Conservation (phyloP, 2,888 invertebrate genomes). For the Dryocosmus kuriphilus region DNA sequence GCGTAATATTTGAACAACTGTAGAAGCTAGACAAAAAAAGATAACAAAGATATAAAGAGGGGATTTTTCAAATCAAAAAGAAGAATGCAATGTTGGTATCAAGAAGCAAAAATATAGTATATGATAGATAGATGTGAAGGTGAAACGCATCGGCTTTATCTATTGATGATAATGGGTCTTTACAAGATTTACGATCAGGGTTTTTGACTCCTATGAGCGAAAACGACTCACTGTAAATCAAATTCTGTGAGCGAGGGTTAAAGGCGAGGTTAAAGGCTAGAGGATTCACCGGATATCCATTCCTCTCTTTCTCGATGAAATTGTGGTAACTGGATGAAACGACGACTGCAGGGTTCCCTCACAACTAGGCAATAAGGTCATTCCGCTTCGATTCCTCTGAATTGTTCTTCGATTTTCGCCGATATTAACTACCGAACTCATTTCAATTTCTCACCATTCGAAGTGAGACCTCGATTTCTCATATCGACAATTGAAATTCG, state of each 20-base stretch:
- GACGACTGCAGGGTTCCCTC: slow-evolving; percentile 44
- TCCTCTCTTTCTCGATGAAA: slow-evolving; percentile 29
- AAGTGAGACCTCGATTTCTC: neutral
- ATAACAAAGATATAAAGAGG: neutral
- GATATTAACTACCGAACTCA: slow-evolving; percentile 69
- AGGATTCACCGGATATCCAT: slow-evolving; percentile 15
- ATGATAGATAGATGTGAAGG: slow-evolving; percentile 2
- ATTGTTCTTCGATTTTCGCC: slow-evolving; percentile 68
- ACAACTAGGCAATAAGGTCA: slow-evolving; percentile 68
- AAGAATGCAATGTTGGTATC: neutral
- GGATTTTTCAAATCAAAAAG: no score
- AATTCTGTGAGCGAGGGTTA: slow-evolving; percentile 32
- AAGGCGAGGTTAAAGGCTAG: neutral
- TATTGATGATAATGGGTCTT: slow-evolving; percentile 28
- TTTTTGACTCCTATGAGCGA: slow-evolving; percentile 17
- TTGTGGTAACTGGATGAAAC: slow-evolving; percentile 37
- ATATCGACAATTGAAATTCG: slow-evolving; percentile 22
- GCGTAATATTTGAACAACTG: no score
- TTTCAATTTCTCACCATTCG: slow-evolving; percentile 58
- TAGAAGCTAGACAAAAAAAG: neutral
- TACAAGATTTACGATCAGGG: slow-evolving; percentile 14
- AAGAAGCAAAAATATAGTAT: neutral
- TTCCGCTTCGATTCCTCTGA: slow-evolving; percentile 71
- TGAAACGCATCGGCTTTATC: slow-evolving; percentile 20
- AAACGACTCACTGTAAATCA: slow-evolving; percentile 38